Evolutionary conservation across 2,888 invertebrate genomes (phyloP).

Genomic region (Spicauda simplicius): DNA sequence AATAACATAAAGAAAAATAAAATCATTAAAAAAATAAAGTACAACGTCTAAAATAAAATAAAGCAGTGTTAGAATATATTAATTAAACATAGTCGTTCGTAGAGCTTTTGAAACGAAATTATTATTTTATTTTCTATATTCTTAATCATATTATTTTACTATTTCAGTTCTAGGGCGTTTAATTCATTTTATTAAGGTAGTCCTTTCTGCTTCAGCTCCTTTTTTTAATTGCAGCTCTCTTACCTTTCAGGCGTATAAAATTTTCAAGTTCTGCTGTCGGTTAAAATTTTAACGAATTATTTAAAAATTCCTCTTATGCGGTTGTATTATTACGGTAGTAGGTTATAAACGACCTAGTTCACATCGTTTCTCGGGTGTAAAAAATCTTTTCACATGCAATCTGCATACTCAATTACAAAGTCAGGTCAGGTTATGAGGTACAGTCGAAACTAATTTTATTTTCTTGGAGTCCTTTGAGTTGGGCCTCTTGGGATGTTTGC

Average conservation of each 20-base stretch:
- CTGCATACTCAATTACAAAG: slow-evolving; percentile 61
- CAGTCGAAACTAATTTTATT: slow-evolving; percentile 70
- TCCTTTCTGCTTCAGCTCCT: too few species aligned
- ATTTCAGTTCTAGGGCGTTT: too few species aligned
- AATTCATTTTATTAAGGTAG: too few species aligned
- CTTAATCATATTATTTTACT: too few species aligned
- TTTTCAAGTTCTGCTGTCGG: slow-evolving; percentile 8
- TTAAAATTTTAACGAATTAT: slow-evolving; percentile 39
- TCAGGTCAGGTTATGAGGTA: slow-evolving; percentile 71
- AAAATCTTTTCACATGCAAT: slow-evolving; percentile 55
- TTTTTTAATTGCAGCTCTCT: neutral
- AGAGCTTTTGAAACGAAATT: too few species aligned
- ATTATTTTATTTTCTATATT: too few species aligned
- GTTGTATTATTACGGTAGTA: too few species aligned
- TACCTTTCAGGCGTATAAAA: slow-evolving; percentile 19
- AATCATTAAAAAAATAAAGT: too few species aligned
- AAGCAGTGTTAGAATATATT: neutral
- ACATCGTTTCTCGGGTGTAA: slow-evolving; percentile 38
- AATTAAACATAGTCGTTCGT: too few species aligned
- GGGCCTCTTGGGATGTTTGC: slow-evolving; percentile 66
- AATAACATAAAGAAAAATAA: too few species aligned
- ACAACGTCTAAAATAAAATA: neutral
- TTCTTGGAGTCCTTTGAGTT: slow-evolving; percentile 65
- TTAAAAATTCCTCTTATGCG: slow-evolving; percentile 35
- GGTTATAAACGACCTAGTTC: slow-evolving; percentile 42